phyloP scores from a whole-genome alignment of 64 coral and sea anemone genomes.

The Actinia equina region DNA sequence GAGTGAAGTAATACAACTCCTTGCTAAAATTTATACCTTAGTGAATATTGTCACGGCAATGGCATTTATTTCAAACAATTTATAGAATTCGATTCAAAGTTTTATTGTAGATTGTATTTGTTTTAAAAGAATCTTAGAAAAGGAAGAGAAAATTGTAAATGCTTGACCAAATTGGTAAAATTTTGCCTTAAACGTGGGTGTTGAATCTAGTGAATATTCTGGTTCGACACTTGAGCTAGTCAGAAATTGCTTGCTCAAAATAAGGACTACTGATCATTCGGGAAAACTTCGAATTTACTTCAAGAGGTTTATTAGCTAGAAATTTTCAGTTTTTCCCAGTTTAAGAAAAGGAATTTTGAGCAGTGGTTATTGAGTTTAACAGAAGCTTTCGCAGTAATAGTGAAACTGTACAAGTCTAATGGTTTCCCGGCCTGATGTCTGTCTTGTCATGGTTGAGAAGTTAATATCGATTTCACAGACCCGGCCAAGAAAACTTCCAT shows the following conservation, averaged over 20 bases:
- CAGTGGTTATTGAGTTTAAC: background rate
- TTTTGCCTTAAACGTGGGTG: background rate
- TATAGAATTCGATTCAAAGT: background rate
- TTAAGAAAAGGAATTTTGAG: background rate
- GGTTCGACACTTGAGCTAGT: background rate
- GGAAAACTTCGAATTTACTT: background rate
- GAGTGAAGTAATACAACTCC: no score
- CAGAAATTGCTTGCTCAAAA: background rate
- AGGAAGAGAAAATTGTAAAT: background rate
- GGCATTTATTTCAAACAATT: conserved; percentile 12
- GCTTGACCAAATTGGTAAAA: background rate
- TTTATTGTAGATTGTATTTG: background rate
- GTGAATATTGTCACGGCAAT: conserved; percentile 1
- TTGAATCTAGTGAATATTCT: background rate
- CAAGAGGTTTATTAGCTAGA: background rate
- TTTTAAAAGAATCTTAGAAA: background rate
- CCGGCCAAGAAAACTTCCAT: background rate
- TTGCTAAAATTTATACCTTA: background rate
- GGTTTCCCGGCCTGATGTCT: background rate
- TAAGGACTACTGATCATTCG: background rate
- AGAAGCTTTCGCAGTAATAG: background rate
- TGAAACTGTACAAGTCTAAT: background rate
- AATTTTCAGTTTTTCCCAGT: background rate
- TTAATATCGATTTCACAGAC: conserved; percentile 9
- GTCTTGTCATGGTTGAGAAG: conserved; percentile 9